Evolutionary conservation across 2,888 invertebrate species (phyloP), one percentile per base, ranked within the genome.

Genomic region (Plagodis dolabraria): DNA sequence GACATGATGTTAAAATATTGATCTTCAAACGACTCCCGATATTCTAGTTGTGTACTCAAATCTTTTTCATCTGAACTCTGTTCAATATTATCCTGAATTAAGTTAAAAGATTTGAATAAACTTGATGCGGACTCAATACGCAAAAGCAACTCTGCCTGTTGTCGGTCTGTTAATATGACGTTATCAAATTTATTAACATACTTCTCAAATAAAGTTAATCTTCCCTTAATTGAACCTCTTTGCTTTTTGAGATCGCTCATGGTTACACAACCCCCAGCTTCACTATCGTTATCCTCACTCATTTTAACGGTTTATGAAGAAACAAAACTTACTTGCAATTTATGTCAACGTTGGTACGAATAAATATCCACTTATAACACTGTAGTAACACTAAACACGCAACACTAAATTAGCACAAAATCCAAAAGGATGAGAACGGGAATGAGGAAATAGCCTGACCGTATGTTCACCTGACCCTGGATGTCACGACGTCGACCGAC

Each of bases 21-120:
- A 38, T 58, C 38, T 51, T 64, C 63, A 48, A 66, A 66, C 12
- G 51, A 38, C 57, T 64, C 66, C 33, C 66, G 36, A 46, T 47
- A 53, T 42, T 58, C 58, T 8, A 58, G 2, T 35, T 58, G 55
- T 35, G 38, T 48, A 10, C 7, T 8, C 7, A 46, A n/a, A 5
- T 62, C 57, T 45, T 9, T 22, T 7, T 62, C 58, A 33, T 43
- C n/a, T 10, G 52, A 35, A 34, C 51, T 33, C 12, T 43, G 33
- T 8, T 57, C 51, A 9, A 59, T 57, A 8, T 53, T 40, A 33
- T 11, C 35, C 45, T 63, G 57, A 50, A 59, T 53, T 12, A 10
- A 22, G 22, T 49, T 49, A 36, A 49, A 49, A 40, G 36, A 11
- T 6, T 49, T 12, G 5, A 49, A 33, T 48, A 48, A 36, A 36